Evolutionary conservation across 2,888 invertebrate species (phyloP).

Genomic region (Clusia tigrina): DNA sequence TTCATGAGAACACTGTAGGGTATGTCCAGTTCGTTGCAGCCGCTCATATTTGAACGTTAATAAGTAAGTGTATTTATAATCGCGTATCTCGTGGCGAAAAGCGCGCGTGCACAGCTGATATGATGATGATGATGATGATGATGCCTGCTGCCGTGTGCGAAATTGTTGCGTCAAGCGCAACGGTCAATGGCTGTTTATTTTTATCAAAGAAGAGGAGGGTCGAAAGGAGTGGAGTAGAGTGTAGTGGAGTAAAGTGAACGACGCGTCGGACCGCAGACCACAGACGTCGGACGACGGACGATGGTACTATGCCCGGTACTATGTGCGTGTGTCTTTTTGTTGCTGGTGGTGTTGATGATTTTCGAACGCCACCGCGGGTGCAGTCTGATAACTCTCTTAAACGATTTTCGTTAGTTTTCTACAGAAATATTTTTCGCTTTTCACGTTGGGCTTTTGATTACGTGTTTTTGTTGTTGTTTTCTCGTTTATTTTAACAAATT

Average conservation of each 20-base stretch:
- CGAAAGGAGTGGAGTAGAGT: no score
- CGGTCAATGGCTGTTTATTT: conserved; percentile 53
- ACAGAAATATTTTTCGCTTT: no score
- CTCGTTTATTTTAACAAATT: neutral
- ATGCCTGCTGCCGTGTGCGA: conserved; percentile 25
- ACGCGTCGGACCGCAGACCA: no score
- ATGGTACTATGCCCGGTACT: neutral
- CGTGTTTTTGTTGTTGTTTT: neutral
- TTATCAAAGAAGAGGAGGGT: conserved; percentile 20
- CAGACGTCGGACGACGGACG: neutral
- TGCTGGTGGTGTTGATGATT: conserved; percentile 25
- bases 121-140: no score
- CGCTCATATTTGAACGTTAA: no score
- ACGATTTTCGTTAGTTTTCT: conserved; percentile 29
- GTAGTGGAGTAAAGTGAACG: no score
- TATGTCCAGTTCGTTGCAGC: no score
- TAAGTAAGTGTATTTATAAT: no score
- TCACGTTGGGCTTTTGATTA: neutral
- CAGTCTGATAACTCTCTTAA: conserved; percentile 52
- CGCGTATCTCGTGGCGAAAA: no score
- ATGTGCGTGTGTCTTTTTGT: no score
- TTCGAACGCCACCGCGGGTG: conserved; percentile 38
- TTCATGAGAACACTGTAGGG: no score
- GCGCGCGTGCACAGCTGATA: conserved; percentile 21
- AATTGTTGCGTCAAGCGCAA: conserved; percentile 47